phyloP scores from a whole-genome alignment of 2,888 invertebrate genomes.

The Brachypalpus laphriformis region DNA sequence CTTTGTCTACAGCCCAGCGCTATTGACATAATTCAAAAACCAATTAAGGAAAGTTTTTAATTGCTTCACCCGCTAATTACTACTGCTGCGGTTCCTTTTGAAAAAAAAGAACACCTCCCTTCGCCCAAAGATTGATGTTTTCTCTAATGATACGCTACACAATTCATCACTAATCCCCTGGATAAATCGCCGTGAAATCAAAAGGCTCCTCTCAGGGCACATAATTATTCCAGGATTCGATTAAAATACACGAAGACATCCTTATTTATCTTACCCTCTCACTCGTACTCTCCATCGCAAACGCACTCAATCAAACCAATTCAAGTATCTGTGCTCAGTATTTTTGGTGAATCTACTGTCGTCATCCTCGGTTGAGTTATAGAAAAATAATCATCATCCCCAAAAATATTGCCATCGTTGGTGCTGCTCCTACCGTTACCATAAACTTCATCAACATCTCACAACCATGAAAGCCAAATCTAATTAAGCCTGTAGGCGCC shows the following conservation, averaged over 20 bases:
- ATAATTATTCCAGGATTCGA: constrained; percentile 45
- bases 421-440: constrained; percentile 27
- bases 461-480: constrained; percentile 59
- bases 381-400: constrained; percentile 42
- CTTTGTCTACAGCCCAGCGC: not conserved
- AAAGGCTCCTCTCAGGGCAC: constrained; percentile 12
- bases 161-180: constrained; percentile 24
- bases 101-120: not conserved
- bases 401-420: constrained; percentile 25
- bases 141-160: constrained; percentile 30
- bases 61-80: constrained; percentile 55
- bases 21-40: constrained; percentile 34
- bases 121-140: constrained; percentile 17
- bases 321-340: constrained; percentile 38
- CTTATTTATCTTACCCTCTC: constrained; percentile 30
- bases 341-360: constrained; percentile 15
- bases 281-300: constrained; percentile 13
- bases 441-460: constrained; percentile 50
- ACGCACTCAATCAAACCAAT: constrained; percentile 28
- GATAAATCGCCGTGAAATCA: constrained; percentile 48
- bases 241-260: constrained; percentile 49
- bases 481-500: constrained; percentile 44
- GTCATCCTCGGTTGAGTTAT: constrained; percentile 12
- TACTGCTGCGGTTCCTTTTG: not conserved
- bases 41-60: constrained; percentile 64